Percentiles rank a stretch among this genome's conserved stretches.
phyloP scores from a whole-genome alignment of 1,140 invertebrate species.

The Heliconius congener region DNA sequence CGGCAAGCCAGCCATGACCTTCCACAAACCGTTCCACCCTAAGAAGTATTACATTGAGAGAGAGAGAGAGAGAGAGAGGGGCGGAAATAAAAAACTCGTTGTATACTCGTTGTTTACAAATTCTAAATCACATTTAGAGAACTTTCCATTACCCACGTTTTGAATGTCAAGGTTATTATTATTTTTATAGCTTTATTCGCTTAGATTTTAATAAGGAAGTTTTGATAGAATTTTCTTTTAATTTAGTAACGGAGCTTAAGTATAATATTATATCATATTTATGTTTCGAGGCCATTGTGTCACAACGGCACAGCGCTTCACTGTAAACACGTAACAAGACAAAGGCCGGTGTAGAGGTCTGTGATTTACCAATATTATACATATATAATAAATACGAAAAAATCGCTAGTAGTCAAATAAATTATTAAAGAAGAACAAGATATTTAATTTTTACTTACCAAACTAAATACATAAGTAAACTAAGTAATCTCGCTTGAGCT shows the following conservation, averaged over 20 bases:
- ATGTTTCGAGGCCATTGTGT: too few relatives aligned
- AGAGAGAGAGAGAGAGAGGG: constrained; percentile 34
- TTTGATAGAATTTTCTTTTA: background rate
- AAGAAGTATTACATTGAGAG: constrained; percentile 41
- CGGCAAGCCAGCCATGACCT: constrained; percentile 43
- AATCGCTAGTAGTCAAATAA: too few relatives aligned
- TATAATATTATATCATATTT: too few relatives aligned
- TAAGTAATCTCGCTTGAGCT: background rate
- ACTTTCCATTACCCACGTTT: constrained; percentile 13
- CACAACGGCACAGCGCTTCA: too few relatives aligned
- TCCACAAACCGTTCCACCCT: constrained; percentile 46
- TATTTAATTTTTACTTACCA: too few relatives aligned
- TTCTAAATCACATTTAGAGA: constrained; percentile 29
- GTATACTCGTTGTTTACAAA: constrained; percentile 16
- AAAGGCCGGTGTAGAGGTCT: too few relatives aligned
- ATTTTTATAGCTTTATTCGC: background rate
- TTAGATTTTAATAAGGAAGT: background rate
- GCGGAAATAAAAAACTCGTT: constrained; percentile 30
- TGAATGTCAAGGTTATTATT: constrained; percentile 7
- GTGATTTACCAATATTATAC: too few relatives aligned
- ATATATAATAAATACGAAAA: too few relatives aligned
- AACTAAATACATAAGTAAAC: too few relatives aligned
- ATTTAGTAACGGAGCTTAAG: background rate
- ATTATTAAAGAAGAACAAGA: too few relatives aligned
- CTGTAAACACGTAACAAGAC: too few relatives aligned